Percentiles rank a stretch among this genome's conserved stretches.
Conservation (phyloP, 1,140 invertebrate genomes). For the Scaptomyza hsui region DNA sequence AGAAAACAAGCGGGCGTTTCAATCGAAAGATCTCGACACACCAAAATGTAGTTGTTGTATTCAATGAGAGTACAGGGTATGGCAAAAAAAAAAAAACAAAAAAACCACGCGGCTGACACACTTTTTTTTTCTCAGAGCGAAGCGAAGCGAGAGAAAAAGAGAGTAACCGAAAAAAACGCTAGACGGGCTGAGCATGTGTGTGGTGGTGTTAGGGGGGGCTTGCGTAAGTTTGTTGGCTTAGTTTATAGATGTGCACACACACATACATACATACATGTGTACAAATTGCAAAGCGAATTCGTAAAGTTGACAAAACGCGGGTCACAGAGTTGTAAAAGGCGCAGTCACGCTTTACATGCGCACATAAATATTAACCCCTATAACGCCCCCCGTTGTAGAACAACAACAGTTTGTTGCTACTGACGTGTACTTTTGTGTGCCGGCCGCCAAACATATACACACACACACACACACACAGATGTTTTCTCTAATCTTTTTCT, state of each 20-base stretch:
- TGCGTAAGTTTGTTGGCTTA: slow-evolving; percentile 49
- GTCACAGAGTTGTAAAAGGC: slow-evolving; percentile 15
- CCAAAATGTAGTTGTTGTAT: no score
- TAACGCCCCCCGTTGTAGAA: slow-evolving; percentile 1
- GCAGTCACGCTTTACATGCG: slow-evolving; percentile 12
- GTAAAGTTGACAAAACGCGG: slow-evolving; percentile 12
- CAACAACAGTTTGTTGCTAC: slow-evolving; percentile 51
- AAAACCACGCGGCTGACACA: slow-evolving; percentile 63
- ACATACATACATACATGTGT: background rate
- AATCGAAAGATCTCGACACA: background rate
- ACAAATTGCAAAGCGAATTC: background rate
- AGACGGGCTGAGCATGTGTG: background rate
- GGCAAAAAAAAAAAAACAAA: slow-evolving; percentile 43
- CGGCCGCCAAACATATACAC: slow-evolving; percentile 25
- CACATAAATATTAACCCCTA: slow-evolving; percentile 14
- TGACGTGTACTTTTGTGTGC: slow-evolving; percentile 75
- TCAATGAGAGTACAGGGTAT: slow-evolving; percentile 5
- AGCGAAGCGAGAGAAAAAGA: background rate
- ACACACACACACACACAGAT: background rate
- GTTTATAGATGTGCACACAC: slow-evolving; percentile 4
- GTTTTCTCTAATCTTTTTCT: background rate
- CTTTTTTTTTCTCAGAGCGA: slow-evolving; percentile 8
- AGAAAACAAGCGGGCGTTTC: background rate
- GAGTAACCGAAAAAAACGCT: slow-evolving; percentile 1
- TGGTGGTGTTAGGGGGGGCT: slow-evolving; percentile 18